A percentile compares a stretch with the other conserved stretches of the same genome.
Conservation (phyloP, 1,140 invertebrate genomes). For the Scylla paramamosain region DNA sequence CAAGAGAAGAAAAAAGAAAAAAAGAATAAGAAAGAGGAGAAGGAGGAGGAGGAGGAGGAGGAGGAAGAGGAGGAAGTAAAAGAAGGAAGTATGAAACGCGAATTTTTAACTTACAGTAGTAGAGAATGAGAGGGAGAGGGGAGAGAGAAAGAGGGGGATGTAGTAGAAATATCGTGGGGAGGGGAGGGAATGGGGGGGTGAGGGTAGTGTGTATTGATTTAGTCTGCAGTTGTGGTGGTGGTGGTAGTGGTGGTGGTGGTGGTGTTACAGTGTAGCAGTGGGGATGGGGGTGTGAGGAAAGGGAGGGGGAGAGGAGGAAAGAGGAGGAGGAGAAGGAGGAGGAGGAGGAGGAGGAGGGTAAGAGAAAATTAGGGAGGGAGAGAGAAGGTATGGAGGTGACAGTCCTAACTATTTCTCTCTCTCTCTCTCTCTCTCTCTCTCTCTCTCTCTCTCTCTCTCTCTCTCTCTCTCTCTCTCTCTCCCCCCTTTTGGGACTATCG, state of each 20-base stretch:
- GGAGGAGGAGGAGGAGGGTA: no score
- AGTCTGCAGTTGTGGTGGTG: no score
- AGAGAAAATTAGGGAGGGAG: not conserved
- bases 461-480: constrained; percentile 18
- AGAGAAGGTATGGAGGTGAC: not conserved
- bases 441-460: constrained; percentile 7
- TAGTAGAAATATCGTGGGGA: not conserved
- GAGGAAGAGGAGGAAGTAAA: not conserved
- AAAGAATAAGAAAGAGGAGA: not conserved
- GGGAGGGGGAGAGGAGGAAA: not conserved
- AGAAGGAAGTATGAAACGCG: no score
- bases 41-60: not conserved
- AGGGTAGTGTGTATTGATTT: no score
- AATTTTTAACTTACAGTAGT: no score
- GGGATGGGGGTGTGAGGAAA: not conserved
- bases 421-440: constrained; percentile 18
- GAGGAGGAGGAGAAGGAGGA: not conserved
- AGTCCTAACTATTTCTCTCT: not conserved
- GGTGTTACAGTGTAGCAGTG: no score
- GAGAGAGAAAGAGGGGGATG: not conserved
- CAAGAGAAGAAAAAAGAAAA: not conserved
- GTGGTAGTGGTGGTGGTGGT: no score
- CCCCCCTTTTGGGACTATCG: not conserved
- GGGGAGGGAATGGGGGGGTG: no score
- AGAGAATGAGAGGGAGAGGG: not conserved